Percentiles rank a stretch among this genome's conserved stretches.
Conservation (phyloP, 2,113 vertebrate species). For the Chauna torquata region DNA sequence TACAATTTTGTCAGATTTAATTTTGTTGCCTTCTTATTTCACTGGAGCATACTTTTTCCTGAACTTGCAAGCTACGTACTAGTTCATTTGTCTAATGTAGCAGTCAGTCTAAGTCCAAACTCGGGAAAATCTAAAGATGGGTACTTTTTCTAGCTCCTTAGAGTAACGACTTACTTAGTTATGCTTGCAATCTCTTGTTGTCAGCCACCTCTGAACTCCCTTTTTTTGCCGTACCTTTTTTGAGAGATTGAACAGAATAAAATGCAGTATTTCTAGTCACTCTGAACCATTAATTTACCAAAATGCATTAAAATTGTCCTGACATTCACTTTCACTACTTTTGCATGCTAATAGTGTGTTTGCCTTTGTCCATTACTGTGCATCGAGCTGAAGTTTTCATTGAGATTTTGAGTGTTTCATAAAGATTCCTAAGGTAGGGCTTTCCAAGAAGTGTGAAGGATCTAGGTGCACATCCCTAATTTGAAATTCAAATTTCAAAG, state of each 20-base stretch:
- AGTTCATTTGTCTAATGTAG: background rate
- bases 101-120: background rate
- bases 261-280: background rate
- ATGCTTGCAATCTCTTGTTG: background rate
- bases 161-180: constrained; percentile 2
- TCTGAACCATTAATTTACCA: background rate
- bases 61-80: background rate
- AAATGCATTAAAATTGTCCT: background rate
- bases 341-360: background rate
- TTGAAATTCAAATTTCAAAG: background rate
- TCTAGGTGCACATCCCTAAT: background rate
- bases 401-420: background rate
- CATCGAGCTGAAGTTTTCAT: background rate
- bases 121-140: background rate
- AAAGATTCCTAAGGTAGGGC: background rate
- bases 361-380: background rate
- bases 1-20: background rate
- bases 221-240: background rate
- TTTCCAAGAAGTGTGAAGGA: background rate
- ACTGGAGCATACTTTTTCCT: background rate
- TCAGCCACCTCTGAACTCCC: background rate
- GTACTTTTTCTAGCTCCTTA: background rate
- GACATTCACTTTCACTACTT: background rate
- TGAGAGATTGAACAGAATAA: background rate
- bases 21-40: constrained; percentile 12